Conservation (phyloP, 35 echinoderm and acorn worm species). For the Apostichopus parvimensis region DNA sequence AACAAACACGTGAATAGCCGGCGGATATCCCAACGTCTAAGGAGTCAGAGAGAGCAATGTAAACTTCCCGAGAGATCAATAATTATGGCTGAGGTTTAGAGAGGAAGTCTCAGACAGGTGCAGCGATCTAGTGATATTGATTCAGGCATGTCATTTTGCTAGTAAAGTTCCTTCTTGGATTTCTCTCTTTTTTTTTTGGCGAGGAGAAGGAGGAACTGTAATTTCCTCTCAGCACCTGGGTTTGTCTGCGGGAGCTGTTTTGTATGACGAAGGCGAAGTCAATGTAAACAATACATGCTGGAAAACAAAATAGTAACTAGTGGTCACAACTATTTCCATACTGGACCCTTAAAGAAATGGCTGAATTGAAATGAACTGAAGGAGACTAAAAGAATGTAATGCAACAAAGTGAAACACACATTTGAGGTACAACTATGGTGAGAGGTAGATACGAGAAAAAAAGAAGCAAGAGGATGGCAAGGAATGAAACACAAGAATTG, state of each 20-base stretch:
- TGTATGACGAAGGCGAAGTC: neutral
- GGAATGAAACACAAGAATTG: too few relatives aligned
- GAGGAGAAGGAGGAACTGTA: conserved; percentile 3
- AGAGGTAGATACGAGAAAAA: too few relatives aligned
- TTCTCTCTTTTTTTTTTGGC: neutral
- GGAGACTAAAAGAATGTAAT: too few relatives aligned
- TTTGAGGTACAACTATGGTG: too few relatives aligned
- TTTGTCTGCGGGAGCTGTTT: conserved; percentile 17
- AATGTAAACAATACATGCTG: neutral
- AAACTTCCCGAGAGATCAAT: conserved; percentile 34
- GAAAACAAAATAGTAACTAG: too few relatives aligned
- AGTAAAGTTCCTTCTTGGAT: neutral
- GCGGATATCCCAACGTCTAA: neutral
- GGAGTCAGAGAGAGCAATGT: conserved; percentile 37
- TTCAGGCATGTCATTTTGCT: conserved; percentile 12
- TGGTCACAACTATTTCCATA: too few relatives aligned
- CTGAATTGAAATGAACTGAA: too few relatives aligned
- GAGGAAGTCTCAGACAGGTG: conserved; percentile 36
- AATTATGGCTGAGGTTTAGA: conserved; percentile 27
- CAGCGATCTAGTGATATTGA: conserved; percentile 26
- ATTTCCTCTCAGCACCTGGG: conserved; percentile 39
- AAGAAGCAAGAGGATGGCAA: too few relatives aligned
- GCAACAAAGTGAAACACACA: too few relatives aligned
- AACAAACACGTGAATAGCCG: conserved; percentile 27
- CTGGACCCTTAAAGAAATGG: too few relatives aligned